Evolutionary conservation across 2,113 vertebrate genomes (phyloP), one percentile per base, ranked within the genome.

Genomic region (Synchiropus splendidus): DNA sequence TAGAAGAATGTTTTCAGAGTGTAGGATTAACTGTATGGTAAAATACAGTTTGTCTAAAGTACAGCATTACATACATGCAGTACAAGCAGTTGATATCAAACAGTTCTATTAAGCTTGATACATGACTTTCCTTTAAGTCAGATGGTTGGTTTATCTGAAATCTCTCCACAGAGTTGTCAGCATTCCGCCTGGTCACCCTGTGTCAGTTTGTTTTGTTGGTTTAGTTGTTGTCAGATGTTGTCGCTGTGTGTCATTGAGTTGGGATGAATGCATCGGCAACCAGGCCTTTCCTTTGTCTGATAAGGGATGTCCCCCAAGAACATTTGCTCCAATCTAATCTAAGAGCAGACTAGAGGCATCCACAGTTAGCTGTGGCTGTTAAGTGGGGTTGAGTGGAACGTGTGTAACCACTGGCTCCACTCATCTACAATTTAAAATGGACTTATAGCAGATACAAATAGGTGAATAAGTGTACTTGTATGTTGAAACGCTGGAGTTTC

Each of bases 201-300:
- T 72, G 61, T 73, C 75, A 70, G 49, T 42, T 42, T 4, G 16
- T 55, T 65, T 66, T 74, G 74, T 77, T 80, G 67, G 78, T 74
- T 77, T 78, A 82, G 79, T 79, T 74, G 67, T 57, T 69, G 66
- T 78, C 70, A 67, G 77, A 82, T 81, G 78, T 79, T 78, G 73
- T 78, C 73, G 64, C 61, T 42, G 60, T 61, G 64, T 47, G 48
- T 66, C 38, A 56, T 42, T 21, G 2, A 51, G 39, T 48, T 75
- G 51, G 64, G 72, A 80, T 58, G 57, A 75, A 63, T 52, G 54
- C 53, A 31, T 51, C 16, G 2, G 12, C 10, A 18, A 53, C 36
- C 13, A 12, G 57, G 36, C 44, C 54, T 41, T 48, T 66, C 58
- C 47, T 46, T 58, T 59, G 61, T 57, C 57, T 59, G 76, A 79